Evolutionary conservation across 2,888 invertebrate genomes (phyloP), one percentile per base, ranked within the genome.

Genomic region (Palloptera scutellata): DNA sequence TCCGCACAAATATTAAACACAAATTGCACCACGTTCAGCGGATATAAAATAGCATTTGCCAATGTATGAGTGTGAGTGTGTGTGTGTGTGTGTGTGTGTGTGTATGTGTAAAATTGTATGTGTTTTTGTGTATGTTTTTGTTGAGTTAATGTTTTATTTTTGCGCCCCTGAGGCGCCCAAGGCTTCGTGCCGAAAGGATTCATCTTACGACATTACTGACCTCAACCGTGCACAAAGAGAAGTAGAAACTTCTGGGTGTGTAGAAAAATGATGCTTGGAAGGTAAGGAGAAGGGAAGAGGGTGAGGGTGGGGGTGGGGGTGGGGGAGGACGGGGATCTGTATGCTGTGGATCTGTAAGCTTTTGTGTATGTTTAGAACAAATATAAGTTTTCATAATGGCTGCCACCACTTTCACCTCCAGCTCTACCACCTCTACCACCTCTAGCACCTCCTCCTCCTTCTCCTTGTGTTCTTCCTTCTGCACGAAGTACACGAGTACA

Each of bases 141-240:
- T 30, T 30, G 30, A 30, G 30, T 63, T 73, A 67, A 72, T 77
- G 79, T 78, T 79, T 79, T 77, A 79, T 80, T 77, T 80, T 77
- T 77, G 75, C 79, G 75, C 77, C 77, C 78, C 20, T 30, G 30
- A 30, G 43, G 45, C 41, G 42, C 63, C 71, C 72, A 77, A 79
- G 78, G 80, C 78, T 78, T 77, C 76, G n/a, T 73, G 77, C 77
- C 76, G 69, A 77, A 80, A 77, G 79, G 79, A 80, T 79, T 79
- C 79, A 78, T 80, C 80, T 80, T 80, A 80, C 78, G 78, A 80
- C 78, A 79, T 76, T 74, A 76, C 77, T 80, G 81, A 80, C 81
- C 80, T 79, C 81, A 75, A 76, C 79, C 77, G 77, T 30, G 30
- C 54, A n/a, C 13, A 40, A 64, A 52, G 19, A 58, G 40, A 55